Conservation (phyloP, 2,113 vertebrate genomes). For the Amphiprion ocellaris region DNA sequence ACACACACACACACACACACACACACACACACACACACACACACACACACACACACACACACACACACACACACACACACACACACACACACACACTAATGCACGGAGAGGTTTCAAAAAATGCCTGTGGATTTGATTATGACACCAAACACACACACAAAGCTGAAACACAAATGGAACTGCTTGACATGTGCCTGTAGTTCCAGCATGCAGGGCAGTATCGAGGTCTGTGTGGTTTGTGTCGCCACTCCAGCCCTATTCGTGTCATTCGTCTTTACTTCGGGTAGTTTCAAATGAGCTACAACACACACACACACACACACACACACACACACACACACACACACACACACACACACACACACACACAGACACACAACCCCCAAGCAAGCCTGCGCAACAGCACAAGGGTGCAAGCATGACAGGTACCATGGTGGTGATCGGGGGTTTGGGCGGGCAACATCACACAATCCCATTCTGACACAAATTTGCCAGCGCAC, state of each 20-base stretch:
- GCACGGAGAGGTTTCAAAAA: conserved; percentile 42
- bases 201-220: conserved; percentile 18
- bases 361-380: conserved; percentile 12
- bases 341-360: conserved; percentile 25
- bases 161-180: conserved; percentile 20
- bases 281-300: conserved; percentile 21
- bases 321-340: conserved; percentile 20
- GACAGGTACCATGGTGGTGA: conserved; percentile 45
- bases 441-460: conserved; percentile 13
- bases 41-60: conserved; percentile 45
- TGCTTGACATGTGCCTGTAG: conserved; percentile 1
- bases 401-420: not conserved
- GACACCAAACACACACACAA: conserved; percentile 34
- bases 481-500: conserved; percentile 27
- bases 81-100: conserved; percentile 3
- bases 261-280: conserved; percentile 18
- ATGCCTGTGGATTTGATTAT: conserved; percentile 54
- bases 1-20: conserved; percentile 47
- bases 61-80: conserved; percentile 43
- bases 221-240: conserved; percentile 37
- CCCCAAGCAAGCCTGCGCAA: not conserved
- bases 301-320: not conserved
- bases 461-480: conserved; percentile 48
- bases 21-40: not conserved
- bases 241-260: conserved; percentile 12